Percentiles rank a stretch among this genome's conserved stretches.
phyloP scores from a whole-genome alignment of 1,140 invertebrate species.

The Heliconius hermathena region DNA sequence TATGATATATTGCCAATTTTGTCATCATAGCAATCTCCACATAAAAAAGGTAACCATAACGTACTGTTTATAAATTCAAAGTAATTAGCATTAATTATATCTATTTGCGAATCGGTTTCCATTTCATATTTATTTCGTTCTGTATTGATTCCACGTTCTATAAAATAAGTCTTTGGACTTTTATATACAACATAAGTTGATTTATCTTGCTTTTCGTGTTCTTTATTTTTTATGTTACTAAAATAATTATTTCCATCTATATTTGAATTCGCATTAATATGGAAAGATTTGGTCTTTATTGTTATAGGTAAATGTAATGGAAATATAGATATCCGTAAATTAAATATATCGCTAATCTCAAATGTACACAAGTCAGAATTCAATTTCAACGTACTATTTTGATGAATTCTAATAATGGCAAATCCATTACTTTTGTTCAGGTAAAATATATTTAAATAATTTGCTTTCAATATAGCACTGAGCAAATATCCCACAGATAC shows the following conservation, averaged over 20 bases:
- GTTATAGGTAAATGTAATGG: not conserved
- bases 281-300: not conserved
- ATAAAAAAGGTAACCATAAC: constrained; percentile 30
- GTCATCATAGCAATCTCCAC: constrained; percentile 20
- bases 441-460: not conserved
- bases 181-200: not conserved
- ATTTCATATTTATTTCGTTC: not conserved
- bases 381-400: not conserved
- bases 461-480: not conserved
- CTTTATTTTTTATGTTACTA: not conserved
- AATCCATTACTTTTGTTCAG: not conserved
- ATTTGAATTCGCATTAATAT: not conserved
- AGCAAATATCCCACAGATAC: not conserved
- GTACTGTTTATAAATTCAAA: constrained; percentile 19
- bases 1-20: constrained; percentile 31
- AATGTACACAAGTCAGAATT: not conserved
- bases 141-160: not conserved
- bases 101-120: not conserved
- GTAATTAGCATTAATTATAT: not conserved
- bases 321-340: not conserved
- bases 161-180: not conserved
- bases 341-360: not conserved
- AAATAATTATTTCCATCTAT: not conserved
- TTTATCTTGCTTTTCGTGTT: not conserved
- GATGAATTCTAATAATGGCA: not conserved